Percentiles rank a stretch among this genome's conserved stretches.
Evolutionary conservation across 1,140 invertebrate genomes (phyloP).

Genomic region (Callitettix versicolor): DNA sequence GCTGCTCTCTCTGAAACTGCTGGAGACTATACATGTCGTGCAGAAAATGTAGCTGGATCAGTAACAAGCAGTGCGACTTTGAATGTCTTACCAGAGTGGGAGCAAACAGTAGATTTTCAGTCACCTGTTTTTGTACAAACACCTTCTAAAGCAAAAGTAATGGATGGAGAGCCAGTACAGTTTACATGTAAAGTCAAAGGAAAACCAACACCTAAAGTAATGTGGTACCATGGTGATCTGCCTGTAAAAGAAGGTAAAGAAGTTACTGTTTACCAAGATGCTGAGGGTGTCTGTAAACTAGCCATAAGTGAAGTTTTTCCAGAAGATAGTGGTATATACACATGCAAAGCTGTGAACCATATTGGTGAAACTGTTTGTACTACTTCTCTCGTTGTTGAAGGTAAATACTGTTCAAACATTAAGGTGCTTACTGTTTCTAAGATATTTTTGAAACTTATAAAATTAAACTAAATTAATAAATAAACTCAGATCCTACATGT

Average conservation of each 20-base stretch:
- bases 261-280: constrained; percentile 59
- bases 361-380: constrained; percentile 73
- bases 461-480: no score
- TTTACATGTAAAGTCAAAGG: constrained; percentile 64
- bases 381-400: constrained; percentile 71
- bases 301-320: constrained; percentile 87
- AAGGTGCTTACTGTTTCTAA: no score
- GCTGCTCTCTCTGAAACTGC: constrained; percentile 57
- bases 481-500: no score
- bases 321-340: constrained; percentile 83
- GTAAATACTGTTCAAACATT: constrained; percentile 35
- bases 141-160: constrained; percentile 63
- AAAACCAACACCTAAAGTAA: constrained; percentile 68
- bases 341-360: constrained; percentile 71
- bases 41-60: constrained; percentile 77
- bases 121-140: constrained; percentile 65
- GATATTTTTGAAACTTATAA: no score
- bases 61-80: constrained; percentile 71
- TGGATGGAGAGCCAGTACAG: constrained; percentile 83
- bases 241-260: constrained; percentile 68
- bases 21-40: constrained; percentile 76
- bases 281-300: constrained; percentile 69
- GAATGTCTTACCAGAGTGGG: constrained; percentile 51
- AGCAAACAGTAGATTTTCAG: constrained; percentile 47
- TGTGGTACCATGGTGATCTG: constrained; percentile 69